A percentile compares a stretch with the other conserved stretches of the same genome.
phyloP scores from a whole-genome alignment of 1,140 invertebrate genomes.

The Eciton burchellii region DNA sequence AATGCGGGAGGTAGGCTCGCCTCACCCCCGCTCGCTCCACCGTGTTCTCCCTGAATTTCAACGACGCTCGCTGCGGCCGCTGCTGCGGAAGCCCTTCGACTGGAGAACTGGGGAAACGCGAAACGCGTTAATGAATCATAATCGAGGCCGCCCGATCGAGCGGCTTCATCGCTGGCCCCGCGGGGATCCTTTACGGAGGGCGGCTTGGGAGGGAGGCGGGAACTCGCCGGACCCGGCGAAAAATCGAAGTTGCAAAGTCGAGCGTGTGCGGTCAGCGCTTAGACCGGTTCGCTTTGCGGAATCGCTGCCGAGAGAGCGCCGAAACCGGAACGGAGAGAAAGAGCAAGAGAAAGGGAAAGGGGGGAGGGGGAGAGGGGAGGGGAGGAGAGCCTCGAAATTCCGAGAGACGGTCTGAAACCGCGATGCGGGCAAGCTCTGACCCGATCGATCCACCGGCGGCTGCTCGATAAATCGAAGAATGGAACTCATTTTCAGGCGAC shows the following conservation, averaged over 20 bases:
- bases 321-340: not conserved
- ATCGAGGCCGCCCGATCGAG: too few relatives aligned
- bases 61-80: not conserved
- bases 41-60: not conserved
- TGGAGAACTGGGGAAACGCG: too few relatives aligned
- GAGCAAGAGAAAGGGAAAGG: not conserved
- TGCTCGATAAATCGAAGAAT: slow-evolving; percentile 56
- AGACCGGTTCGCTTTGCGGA: slow-evolving; percentile 8
- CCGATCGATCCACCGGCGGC: slow-evolving; percentile 33
- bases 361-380: not conserved
- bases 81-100: not conserved
- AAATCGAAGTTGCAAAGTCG: not conserved
- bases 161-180: not conserved
- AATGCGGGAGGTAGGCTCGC: slow-evolving; percentile 2
- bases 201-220: too few relatives aligned
- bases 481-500: slow-evolving; percentile 49
- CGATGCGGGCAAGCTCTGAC: slow-evolving; percentile 24
- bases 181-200: not conserved
- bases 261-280: not conserved
- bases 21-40: not conserved
- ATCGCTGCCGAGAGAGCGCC: not conserved
- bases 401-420: slow-evolving; percentile 15
- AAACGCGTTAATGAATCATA: too few relatives aligned
- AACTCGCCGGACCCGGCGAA: not conserved
- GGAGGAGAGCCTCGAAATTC: slow-evolving; percentile 26